phyloP scores from a whole-genome alignment of 1,140 invertebrate species.

The Diorhabda elongata region DNA sequence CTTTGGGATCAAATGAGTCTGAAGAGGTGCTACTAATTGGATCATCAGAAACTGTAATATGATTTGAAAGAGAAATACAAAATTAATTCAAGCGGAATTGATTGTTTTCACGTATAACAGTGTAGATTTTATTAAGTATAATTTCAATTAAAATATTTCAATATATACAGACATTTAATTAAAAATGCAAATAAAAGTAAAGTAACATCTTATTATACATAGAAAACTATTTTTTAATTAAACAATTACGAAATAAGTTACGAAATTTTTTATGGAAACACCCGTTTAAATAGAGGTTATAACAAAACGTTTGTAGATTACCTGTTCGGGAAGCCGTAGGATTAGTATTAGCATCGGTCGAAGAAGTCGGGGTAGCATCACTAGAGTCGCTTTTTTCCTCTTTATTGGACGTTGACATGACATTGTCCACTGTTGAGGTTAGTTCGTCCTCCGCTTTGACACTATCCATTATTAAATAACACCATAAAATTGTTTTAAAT shows the following conservation, averaged over 20 bases:
- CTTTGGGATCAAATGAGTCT: constrained; percentile 26
- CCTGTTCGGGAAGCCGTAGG: constrained; percentile 27
- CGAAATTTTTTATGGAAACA: too few species aligned
- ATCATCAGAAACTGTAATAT: constrained; percentile 36
- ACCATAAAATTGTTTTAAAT: background rate
- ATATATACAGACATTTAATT: too few species aligned
- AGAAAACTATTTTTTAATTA: too few species aligned
- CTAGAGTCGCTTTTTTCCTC: constrained; percentile 37
- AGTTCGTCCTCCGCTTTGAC: constrained; percentile 31
- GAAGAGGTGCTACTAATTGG: constrained; percentile 42
- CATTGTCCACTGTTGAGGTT: constrained; percentile 37
- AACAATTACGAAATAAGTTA: too few species aligned
- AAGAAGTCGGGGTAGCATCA: constrained; percentile 39
- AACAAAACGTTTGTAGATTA: constrained; percentile 11
- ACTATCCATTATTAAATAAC: constrained; percentile 59
- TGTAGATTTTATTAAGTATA: too few species aligned
- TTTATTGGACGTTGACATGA: constrained; percentile 29
- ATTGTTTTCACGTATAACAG: too few species aligned
- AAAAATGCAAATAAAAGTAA: too few species aligned
- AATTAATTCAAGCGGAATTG: too few species aligned
- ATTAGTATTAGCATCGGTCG: constrained; percentile 34
- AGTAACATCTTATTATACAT: too few species aligned
- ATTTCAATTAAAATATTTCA: too few species aligned
- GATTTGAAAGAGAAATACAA: constrained; percentile 4
- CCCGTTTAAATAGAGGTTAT: too few species aligned